Base-by-base conservation (phyloP, 2,888 invertebrate species). In the Lagria hirta region DNA sequence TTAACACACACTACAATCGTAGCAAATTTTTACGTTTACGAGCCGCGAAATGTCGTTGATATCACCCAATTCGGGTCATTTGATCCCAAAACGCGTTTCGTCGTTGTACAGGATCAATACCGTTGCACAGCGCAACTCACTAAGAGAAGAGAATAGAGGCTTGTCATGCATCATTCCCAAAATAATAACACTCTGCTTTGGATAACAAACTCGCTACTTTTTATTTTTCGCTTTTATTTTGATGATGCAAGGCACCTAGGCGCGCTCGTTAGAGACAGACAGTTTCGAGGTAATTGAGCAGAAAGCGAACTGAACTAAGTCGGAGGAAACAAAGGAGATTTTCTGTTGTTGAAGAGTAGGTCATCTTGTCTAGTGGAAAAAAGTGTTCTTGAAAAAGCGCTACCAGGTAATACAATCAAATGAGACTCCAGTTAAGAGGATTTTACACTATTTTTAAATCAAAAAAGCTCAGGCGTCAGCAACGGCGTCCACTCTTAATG, bases 21-120 rank as follows among this genome's bases (percentile, higher is more conserved):
- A n/a, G 52, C 64, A 65, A 65, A 67, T 65, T 66, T 67, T 67
- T 64, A 60, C 63, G 62, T 64, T 66, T 66, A 66, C 65, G 66
- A 66, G 58, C 61, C 62, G 64, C 61, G 61, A 67, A 66, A 59
- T 60, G 62, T 58, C 55, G 57, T 63, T 63, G 64, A 64, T 66
- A 66, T 63, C 64, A 56, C 62, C 62, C 65, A 63, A 66, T 64
- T 63, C 62, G 58, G 65, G 65, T 64, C 65, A 62, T 62, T 65
- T 61, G 58, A 59, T 62, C 55, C 55, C 47, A 53, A 55, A 57
- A 51, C 58, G 54, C 48, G 49, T 51, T n/a, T n/a, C 53, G 50
- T 44, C 44, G 41, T 47, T 44, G 33, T 45, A 33, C 27, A 38
- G 51, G 60, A 60, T 58, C 60, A 54, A 57, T 55, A 49, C 33